Evolutionary conservation across 2,888 invertebrate species (phyloP).

Genomic region (Cataglyphis cursor): DNA sequence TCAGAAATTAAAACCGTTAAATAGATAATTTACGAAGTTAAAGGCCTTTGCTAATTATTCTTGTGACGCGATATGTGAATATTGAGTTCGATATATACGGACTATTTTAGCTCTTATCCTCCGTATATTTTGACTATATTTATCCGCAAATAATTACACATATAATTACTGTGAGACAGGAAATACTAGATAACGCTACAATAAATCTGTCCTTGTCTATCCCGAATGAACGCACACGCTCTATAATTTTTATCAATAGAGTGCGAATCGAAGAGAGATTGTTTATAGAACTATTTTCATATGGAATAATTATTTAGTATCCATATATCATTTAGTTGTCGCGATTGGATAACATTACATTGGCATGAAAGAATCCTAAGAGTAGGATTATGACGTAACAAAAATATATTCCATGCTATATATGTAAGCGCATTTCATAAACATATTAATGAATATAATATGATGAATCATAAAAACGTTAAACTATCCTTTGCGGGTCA

Average conservation of each 20-base stretch:
- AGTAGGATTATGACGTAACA: conserved; percentile 20
- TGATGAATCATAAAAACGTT: conserved; percentile 46
- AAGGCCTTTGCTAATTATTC: conserved; percentile 12
- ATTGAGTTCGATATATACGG: conserved; percentile 31
- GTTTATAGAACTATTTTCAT: conserved; percentile 41
- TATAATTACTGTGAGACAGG: neutral
- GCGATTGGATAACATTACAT: conserved; percentile 11
- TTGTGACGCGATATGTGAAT: neutral
- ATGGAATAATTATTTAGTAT: conserved; percentile 30
- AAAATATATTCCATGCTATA: conserved; percentile 10
- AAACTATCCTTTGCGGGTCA: conserved; percentile 72
- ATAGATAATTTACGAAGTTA: neutral
- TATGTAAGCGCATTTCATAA: conserved; percentile 5
- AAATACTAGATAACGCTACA: neutral
- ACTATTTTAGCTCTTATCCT: conserved; percentile 25
- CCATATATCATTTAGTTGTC: conserved; percentile 10
- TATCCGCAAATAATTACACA: neutral
- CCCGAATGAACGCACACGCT: neutral
- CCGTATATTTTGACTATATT: neutral
- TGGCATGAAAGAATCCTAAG: neutral
- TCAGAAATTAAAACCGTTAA: neutral
- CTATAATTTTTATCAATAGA: conserved; percentile 22
- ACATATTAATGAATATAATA: conserved; percentile 6
- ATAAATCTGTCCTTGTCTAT: conserved; percentile 3
- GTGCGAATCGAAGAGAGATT: neutral